phyloP scores from a whole-genome alignment of 2,888 invertebrate species.

The Parochlus steinenii region DNA sequence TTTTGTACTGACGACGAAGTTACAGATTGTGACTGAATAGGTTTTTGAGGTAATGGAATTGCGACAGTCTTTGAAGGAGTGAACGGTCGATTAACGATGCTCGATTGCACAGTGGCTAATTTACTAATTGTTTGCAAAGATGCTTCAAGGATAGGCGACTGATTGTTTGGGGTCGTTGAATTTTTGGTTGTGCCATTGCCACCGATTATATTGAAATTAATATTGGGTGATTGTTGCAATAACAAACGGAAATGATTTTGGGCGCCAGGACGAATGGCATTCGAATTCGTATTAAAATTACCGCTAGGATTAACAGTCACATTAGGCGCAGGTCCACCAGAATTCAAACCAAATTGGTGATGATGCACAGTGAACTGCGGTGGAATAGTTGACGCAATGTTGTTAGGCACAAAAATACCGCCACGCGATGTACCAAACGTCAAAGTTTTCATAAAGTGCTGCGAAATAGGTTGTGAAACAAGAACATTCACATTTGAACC shows the following conservation, averaged over 20 bases:
- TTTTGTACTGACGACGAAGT: slow-evolving; percentile 13
- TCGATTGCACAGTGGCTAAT: slow-evolving; percentile 13
- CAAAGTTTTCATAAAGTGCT: slow-evolving; percentile 14
- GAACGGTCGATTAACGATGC: neutral
- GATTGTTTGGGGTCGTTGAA: neutral
- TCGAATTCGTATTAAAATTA: slow-evolving; percentile 19
- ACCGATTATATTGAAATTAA: slow-evolving; percentile 14
- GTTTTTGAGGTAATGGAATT: slow-evolving; percentile 2
- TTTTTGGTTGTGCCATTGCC: neutral
- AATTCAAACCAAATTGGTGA: slow-evolving; percentile 14
- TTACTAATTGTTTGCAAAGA: slow-evolving; percentile 14
- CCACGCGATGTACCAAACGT: slow-evolving; percentile 13
- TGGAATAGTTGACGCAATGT: slow-evolving; percentile 14
- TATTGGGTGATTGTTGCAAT: slow-evolving; percentile 10
- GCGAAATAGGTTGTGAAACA: slow-evolving; percentile 13
- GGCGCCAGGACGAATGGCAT: slow-evolving; percentile 13
- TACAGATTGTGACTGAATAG: slow-evolving; percentile 12
- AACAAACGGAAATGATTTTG: slow-evolving; percentile 12
- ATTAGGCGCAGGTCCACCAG: slow-evolving; percentile 44
- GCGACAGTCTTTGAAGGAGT: slow-evolving; percentile 11
- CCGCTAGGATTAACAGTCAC: slow-evolving; percentile 48
- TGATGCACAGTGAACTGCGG: slow-evolving; percentile 17
- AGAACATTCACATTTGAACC: slow-evolving; percentile 14
- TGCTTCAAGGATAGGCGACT: slow-evolving; percentile 14
- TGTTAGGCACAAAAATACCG: slow-evolving; percentile 15